A percentile compares a stretch with the other conserved stretches of the same genome.
Conservation (phyloP, 2,888 invertebrate species). For the Noctua janthina region DNA sequence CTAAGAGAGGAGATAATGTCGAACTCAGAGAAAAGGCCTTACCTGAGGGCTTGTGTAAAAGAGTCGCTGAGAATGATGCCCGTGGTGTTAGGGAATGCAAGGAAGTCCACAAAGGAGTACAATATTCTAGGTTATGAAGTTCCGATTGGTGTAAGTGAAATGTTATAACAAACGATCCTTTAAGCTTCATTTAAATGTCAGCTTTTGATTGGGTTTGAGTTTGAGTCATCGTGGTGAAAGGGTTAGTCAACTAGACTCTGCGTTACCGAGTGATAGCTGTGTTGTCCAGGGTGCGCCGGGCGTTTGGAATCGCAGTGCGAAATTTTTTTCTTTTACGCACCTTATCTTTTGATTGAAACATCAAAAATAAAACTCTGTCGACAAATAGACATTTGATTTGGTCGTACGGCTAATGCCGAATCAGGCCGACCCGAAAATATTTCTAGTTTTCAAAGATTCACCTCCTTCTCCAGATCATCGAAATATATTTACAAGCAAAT, state of each 20-base stretch:
- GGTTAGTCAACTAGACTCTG: too few relatives aligned
- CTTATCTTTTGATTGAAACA: too few relatives aligned
- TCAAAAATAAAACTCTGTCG: too few relatives aligned
- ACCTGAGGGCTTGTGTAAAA: constrained; percentile 93
- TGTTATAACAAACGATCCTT: neutral
- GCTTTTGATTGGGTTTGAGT: too few relatives aligned
- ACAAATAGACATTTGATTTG: too few relatives aligned
- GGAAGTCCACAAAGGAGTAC: constrained; percentile 89
- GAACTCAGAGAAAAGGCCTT: constrained; percentile 84
- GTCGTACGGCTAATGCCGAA: neutral
- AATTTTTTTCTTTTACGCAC: too few relatives aligned
- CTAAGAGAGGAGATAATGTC: constrained; percentile 90
- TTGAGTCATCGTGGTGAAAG: too few relatives aligned
- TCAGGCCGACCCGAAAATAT: neutral
- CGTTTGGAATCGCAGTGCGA: too few relatives aligned
- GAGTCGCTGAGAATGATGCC: constrained; percentile 92
- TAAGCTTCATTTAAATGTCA: neutral
- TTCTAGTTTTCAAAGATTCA: too few relatives aligned
- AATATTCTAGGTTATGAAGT: constrained; percentile 91
- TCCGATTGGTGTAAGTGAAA: constrained; percentile 90
- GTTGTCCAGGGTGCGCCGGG: too few relatives aligned
- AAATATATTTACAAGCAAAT: neutral
- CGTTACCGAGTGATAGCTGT: too few relatives aligned
- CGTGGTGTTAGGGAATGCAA: constrained; percentile 90
- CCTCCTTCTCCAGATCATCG: too few relatives aligned